Evolutionary conservation across 2,888 invertebrate species (phyloP), one percentile per base, ranked within the genome.

Genomic region (Chymomyza caudatula): DNA sequence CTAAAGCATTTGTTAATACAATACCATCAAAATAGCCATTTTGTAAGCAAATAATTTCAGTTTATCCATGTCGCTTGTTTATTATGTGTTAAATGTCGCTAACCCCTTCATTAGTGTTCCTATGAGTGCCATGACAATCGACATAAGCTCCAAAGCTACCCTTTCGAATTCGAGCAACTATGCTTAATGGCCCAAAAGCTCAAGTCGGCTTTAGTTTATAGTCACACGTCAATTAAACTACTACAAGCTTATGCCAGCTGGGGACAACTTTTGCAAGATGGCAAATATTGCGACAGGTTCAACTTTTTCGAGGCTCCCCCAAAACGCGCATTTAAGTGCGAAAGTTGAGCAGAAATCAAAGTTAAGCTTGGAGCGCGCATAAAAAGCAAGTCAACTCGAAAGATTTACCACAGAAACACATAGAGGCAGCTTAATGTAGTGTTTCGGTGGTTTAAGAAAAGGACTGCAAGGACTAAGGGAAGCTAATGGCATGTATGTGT

Each of bases 291-390:
- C 52, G 60, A 42, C 51, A 58, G 25, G 54, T 54, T 55, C 37
- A 69, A 69, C 47, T 69, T 66, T 59, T 52, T n/a, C n/a, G 23
- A 58, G 68, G 11, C 51, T 19, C 25, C 63, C 65, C 65, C 65
- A 71, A 37, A 81, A 79, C 79, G 85, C 76, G 65, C 66, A 63
- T 78, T 81, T 74, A 85, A 78, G 82, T 78, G 77, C 66, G 68
- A 78, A 76, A 85, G 82, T 85, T 78, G 20, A 13, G 20, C 51
- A 69, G 67, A 75, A 75, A 76, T 75, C 74, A 75, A 73, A 75
- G 73, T 73, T 75, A 76, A 75, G 74, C 74, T 61, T 19, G 60
- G 69, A 64, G 67, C 65, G 67, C 19, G 51, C 29, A 60, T 42
- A 43, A 53, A 23, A 52, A 8, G 11, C 29, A 37, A 37, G 29